Evolutionary conservation across 1,140 invertebrate genomes (phyloP).

Genomic region (Cyclina sinensis): DNA sequence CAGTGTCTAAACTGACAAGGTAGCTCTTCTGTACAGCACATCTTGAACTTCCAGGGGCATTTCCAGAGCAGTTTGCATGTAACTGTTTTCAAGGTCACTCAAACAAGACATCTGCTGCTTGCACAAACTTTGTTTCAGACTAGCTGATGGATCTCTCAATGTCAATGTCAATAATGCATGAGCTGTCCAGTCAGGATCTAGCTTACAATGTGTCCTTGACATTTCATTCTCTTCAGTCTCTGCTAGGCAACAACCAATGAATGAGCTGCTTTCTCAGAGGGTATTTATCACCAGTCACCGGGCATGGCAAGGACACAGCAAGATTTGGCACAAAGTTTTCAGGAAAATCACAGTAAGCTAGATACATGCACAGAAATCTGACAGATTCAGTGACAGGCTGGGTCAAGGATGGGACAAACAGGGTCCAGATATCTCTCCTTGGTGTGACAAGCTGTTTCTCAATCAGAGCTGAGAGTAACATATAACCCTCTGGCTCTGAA

Average conservation of each 20-base stretch:
- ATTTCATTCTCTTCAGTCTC: conserved; percentile 58
- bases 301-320: background rate
- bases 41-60: conserved; percentile 22
- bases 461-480: conserved; percentile 45
- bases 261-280: conserved; percentile 62
- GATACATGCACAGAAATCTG: conserved; percentile 16
- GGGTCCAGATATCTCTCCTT: conserved; percentile 54
- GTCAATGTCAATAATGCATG: conserved; percentile 58
- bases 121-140: background rate
- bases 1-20: background rate
- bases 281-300: background rate
- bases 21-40: background rate
- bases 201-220: conserved; percentile 20
- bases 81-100: conserved; percentile 18
- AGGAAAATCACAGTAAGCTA: conserved; percentile 34
- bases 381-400: conserved; percentile 51
- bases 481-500: conserved; percentile 49
- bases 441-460: conserved; percentile 20
- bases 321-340: conserved; percentile 54
- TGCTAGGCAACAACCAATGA: conserved; percentile 61
- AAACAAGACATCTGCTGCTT: background rate
- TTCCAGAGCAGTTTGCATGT: conserved; percentile 35
- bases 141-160: conserved; percentile 50
- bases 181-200: conserved; percentile 58
- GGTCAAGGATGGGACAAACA: conserved; percentile 51